A percentile compares a stretch with the other conserved stretches of the same genome.
Evolutionary conservation across 2,888 invertebrate genomes (phyloP).

Genomic region (Watsonalla binaria): DNA sequence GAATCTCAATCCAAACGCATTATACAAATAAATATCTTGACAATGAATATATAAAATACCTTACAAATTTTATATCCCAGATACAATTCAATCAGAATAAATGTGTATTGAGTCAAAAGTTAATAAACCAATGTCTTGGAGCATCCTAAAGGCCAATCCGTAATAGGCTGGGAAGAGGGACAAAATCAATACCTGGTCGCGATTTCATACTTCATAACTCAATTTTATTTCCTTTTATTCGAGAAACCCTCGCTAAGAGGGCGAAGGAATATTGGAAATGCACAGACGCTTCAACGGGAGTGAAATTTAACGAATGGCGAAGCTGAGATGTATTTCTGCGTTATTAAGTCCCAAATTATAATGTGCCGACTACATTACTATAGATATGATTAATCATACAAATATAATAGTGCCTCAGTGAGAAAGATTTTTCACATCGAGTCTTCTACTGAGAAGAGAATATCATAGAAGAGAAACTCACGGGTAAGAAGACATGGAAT

Average conservation of each 20-base stretch:
- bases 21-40: neutral
- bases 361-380: too few species aligned
- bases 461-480: too few species aligned
- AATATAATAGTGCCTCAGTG: too few species aligned
- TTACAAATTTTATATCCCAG: too few species aligned
- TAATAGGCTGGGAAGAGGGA: slow-evolving; percentile 11
- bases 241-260: neutral
- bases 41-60: neutral
- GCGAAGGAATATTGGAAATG: neutral
- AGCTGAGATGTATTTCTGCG: too few species aligned
- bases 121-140: slow-evolving; percentile 9
- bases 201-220: slow-evolving; percentile 48
- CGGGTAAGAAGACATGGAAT: too few species aligned
- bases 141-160: slow-evolving; percentile 13
- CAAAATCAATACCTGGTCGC: slow-evolving; percentile 40
- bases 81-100: too few species aligned
- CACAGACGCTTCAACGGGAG: too few species aligned
- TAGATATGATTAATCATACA: too few species aligned
- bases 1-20: neutral
- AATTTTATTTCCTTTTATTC: slow-evolving; percentile 28
- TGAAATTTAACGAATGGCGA: neutral
- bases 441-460: too few species aligned
- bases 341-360: too few species aligned
- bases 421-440: too few species aligned
- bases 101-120: slow-evolving; percentile 5